Evolutionary conservation across 2,113 vertebrate species (phyloP).

Genomic region (Clarias batrachus): DNA sequence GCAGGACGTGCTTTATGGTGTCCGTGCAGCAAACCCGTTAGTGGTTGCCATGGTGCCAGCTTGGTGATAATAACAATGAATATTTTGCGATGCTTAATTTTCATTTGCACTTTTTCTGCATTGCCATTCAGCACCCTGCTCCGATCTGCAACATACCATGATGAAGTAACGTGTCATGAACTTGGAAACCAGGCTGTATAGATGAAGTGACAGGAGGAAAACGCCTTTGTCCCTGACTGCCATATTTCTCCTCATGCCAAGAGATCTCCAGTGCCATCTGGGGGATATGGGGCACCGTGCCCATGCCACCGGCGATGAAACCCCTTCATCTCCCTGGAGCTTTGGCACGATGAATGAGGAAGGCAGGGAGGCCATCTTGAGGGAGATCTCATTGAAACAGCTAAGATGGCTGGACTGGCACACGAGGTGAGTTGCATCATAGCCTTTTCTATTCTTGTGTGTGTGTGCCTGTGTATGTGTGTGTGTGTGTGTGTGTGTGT

Average conservation of each 20-base stretch:
- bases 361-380: conserved; percentile 74
- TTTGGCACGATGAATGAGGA: conserved; percentile 53
- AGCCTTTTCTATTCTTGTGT: conserved; percentile 53
- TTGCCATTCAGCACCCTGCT: conserved; percentile 12
- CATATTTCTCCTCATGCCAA: conserved; percentile 54
- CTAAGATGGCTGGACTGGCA: conserved; percentile 79
- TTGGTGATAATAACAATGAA: conserved; percentile 29
- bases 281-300: conserved; percentile 49
- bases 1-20: neutral
- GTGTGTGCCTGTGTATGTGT: conserved; percentile 21
- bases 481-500: conserved; percentile 21
- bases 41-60: conserved; percentile 43
- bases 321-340: conserved; percentile 59
- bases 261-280: conserved; percentile 67
- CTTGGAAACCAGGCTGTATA: conserved; percentile 11
- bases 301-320: conserved; percentile 70
- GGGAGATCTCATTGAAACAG: conserved; percentile 64
- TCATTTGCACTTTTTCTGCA: conserved; percentile 17
- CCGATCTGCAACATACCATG: conserved; percentile 30
- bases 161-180: conserved; percentile 34
- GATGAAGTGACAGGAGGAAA: conserved; percentile 5
- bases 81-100: conserved; percentile 34
- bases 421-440: conserved; percentile 72
- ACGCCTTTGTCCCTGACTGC: conserved; percentile 19
- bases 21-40: conserved; percentile 18